phyloP scores from a whole-genome alignment of 1,140 invertebrate species.

The Macrocentrus cingulum region DNA sequence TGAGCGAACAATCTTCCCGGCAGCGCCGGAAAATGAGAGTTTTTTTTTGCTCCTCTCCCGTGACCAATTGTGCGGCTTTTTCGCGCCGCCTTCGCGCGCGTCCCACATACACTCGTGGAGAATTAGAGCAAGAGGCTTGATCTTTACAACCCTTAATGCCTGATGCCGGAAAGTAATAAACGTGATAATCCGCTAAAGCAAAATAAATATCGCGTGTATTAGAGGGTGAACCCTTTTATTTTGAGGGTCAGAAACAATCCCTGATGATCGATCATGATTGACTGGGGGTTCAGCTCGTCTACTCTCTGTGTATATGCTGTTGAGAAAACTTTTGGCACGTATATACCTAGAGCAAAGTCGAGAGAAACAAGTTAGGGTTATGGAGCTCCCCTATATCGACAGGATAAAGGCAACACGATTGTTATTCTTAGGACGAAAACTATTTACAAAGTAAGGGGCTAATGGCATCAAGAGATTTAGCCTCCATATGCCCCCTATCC shows the following conservation, averaged over 20 bases:
- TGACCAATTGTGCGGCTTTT: background rate
- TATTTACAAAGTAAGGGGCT: conserved; percentile 55
- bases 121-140: background rate
- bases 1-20: conserved; percentile 16
- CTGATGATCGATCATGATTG: conserved; percentile 50
- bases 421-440: conserved; percentile 54
- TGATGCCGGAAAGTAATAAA: conserved; percentile 38
- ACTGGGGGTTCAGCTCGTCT: conserved; percentile 28
- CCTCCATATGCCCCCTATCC: conserved; percentile 37
- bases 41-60: background rate
- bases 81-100: no score
- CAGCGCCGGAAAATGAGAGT: conserved; percentile 15
- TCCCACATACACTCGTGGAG: conserved; percentile 6
- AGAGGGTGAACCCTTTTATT: conserved; percentile 40
- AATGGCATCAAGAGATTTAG: conserved; percentile 54
- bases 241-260: conserved; percentile 34
- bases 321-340: no score
- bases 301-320: no score
- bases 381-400: conserved; percentile 16
- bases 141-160: conserved; percentile 6
- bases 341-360: conserved; percentile 4
- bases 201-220: conserved; percentile 42
- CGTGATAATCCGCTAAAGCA: conserved; percentile 48
- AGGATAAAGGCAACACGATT: conserved; percentile 32
- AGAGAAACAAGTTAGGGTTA: conserved; percentile 30